These are phyloP conservation scores for Agapornis canus DNA, from an alignment of 2,797 vertebrate genomes.

Conservation along the genomic window DNA sequence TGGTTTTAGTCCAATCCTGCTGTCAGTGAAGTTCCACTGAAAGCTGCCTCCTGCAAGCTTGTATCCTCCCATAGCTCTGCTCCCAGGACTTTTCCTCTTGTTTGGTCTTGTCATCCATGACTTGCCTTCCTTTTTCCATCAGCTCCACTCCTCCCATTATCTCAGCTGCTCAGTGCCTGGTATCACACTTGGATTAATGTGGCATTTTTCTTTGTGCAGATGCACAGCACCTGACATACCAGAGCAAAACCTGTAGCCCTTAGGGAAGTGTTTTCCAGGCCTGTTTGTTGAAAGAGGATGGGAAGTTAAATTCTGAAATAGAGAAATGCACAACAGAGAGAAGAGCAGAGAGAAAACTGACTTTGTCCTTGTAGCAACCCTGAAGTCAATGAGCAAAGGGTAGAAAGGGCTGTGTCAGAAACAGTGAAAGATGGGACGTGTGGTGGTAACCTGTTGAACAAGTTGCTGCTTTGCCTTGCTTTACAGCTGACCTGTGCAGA, in stretches of 20 bases:
- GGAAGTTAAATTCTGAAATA: not conserved
- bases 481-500: not conserved
- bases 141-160: not conserved
- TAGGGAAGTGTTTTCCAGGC: not conserved
- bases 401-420: not conserved
- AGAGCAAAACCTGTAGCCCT: not conserved
- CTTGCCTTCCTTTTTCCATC: rapidly evolving
- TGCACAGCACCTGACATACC: not conserved
- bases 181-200: not conserved
- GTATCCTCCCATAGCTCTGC: not conserved
- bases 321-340: not conserved
- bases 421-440: not conserved
- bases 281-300: not conserved
- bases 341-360: not conserved
- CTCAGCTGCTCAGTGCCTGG: not conserved
- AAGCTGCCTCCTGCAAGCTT: not conserved
- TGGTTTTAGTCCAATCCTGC: not conserved
- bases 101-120: not conserved
- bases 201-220: not conserved
- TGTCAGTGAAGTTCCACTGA: not conserved
- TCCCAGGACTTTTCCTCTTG: not conserved
- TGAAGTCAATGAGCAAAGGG: not conserved
- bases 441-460: not conserved
- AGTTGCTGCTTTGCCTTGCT: not conserved
- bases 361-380: not conserved